These are phyloP conservation scores for Bovichtus diacanthus DNA, from an alignment of 2,797 vertebrate species.

Conservation along the genomic window DNA sequence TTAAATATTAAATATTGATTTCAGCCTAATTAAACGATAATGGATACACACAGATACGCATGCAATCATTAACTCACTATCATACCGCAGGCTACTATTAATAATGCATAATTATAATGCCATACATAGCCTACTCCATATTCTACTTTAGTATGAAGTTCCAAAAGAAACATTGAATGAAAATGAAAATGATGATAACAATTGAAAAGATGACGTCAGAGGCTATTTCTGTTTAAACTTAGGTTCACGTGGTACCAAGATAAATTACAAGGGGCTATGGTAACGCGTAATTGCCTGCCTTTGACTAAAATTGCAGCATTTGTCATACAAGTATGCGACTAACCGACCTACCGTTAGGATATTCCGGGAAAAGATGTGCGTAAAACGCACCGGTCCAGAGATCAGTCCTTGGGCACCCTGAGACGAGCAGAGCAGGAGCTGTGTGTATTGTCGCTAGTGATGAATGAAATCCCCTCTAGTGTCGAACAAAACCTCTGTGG, in stretches of 20 bases:
- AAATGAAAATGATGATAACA: background rate
- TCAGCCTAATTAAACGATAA: background rate
- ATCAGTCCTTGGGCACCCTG: slow-evolving; percentile 28
- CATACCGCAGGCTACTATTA: background rate
- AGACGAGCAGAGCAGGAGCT: slow-evolving; percentile 19
- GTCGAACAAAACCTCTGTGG: slow-evolving; percentile 36
- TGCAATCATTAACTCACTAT: background rate
- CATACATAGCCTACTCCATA: no score
- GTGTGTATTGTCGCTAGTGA: background rate
- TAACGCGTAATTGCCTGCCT: background rate
- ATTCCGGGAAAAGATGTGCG: slow-evolving; percentile 43
- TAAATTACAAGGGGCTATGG: background rate
- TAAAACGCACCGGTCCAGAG: slow-evolving; percentile 51
- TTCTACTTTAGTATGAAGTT: slow-evolving; percentile 12
- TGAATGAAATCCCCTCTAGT: slow-evolving; percentile 32
- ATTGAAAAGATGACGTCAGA: background rate
- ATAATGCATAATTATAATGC: background rate
- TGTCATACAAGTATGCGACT: background rate
- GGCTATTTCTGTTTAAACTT: slow-evolving; percentile 5
- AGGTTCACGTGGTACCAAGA: background rate
- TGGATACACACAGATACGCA: background rate
- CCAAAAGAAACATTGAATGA: slow-evolving; percentile 3
- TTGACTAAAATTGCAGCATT: background rate
- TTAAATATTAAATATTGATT: background rate
- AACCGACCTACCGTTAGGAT: slow-evolving; percentile 40